phyloP scores from a whole-genome alignment of 1,140 invertebrate genomes.

The Trinorchestia longiramus region DNA sequence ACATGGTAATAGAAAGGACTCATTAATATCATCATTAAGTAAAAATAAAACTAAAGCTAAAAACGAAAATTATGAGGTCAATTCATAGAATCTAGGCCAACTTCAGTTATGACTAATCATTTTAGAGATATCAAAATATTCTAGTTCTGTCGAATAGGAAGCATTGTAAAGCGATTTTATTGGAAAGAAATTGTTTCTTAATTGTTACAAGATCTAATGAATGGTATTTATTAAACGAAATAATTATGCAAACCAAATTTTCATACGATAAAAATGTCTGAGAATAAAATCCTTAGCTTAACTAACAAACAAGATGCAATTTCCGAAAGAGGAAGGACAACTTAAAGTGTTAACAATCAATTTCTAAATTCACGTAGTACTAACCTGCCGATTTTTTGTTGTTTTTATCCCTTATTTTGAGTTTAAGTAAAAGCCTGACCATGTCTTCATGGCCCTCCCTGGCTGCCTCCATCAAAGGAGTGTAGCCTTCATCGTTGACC shows the following conservation, averaged over 20 bases:
- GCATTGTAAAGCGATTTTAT: no score
- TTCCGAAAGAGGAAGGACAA: neutral
- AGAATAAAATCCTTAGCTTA: neutral
- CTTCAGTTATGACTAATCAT: no score
- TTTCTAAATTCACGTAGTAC: neutral
- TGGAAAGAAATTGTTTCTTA: no score
- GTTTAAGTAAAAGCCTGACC: slow-evolving; percentile 88
- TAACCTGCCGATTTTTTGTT: slow-evolving; percentile 23
- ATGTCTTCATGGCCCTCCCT: slow-evolving; percentile 98
- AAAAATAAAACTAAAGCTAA: no score
- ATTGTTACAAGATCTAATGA: no score
- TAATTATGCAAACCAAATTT: no score
- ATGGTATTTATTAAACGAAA: no score
- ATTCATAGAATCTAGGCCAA: no score
- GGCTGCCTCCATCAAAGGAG: slow-evolving; percentile 98
- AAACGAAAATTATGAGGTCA: no score
- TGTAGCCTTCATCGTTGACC: slow-evolving; percentile 99
- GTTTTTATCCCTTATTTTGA: slow-evolving; percentile 30
- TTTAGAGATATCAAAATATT: no score
- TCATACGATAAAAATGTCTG: neutral
- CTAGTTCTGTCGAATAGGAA: no score
- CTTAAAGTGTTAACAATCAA: neutral
- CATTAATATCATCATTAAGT: no score
- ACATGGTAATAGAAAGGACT: neutral
- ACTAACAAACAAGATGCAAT: neutral